Evolutionary conservation across 2,797 vertebrate genomes (phyloP), one percentile per base, ranked within the genome.

Genomic region (Philypnodon macrostomus): DNA sequence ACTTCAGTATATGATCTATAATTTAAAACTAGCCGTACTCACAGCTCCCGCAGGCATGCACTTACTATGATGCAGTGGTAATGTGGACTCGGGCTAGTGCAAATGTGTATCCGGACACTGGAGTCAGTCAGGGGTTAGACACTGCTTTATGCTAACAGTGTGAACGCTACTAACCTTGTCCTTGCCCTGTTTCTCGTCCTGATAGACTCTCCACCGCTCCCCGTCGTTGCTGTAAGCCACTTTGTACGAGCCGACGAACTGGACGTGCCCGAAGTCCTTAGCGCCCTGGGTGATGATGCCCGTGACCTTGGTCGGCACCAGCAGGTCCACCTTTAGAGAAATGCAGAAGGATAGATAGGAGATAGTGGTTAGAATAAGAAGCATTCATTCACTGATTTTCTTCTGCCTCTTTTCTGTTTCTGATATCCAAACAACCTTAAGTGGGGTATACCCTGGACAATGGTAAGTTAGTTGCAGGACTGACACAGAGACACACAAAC

Each of bases 201-300:
- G 96, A 82, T 98, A 98, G 42, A 96, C 52, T 49, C 78, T 89
- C 96, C 96, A 99, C 66, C 90, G 90, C 39, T 94, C 90, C 12
- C 96, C 95, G 1, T 97, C 93, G 2, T 93, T 93, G 71, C 96
- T 98, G 79, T 93, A 98, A 1, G 96, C 95, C 42, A 99, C 71
- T 85, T 99, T 99, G 88, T 99, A 99, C 10, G 96, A 99, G 13
- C 96, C 96, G 5, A 99, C 95, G 40, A 99, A 99, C 56, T 99
- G 96, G 51, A 99, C 92, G 0, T 97, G 96, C 47, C 96, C 96
- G 60, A 99, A 99, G 88, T 99, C 96, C 86, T 98, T 99, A 3
- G 96, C 96, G 84, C 96, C 95, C 84, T 99, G 96, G 74, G 96
- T 99, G 79, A 99, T 99, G 63, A 99, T 85, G 19, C 95, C 96